Conservation (phyloP, 2,797 vertebrate species). For the Erpetoichthys calabaricus region DNA sequence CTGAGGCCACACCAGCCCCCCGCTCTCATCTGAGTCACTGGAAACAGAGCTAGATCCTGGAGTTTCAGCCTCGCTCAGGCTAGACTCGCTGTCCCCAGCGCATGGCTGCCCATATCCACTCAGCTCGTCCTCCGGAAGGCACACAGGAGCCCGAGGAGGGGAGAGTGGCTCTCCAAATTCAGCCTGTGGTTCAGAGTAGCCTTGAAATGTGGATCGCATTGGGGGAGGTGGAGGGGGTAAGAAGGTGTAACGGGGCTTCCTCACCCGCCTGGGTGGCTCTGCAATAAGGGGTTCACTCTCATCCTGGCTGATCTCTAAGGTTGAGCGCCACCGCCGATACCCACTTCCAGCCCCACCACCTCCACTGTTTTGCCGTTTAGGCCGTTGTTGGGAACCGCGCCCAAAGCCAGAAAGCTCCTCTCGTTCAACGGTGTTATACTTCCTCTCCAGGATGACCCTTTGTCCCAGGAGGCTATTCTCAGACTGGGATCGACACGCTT, state of each 20-base stretch:
- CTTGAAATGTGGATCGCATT: conserved; percentile 24
- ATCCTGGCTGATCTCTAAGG: conserved; percentile 60
- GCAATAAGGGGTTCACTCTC: conserved; percentile 32
- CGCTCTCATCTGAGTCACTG: conserved; percentile 69
- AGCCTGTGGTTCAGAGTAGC: conserved; percentile 28
- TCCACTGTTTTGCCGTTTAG: conserved; percentile 12
- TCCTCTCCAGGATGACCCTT: conserved; percentile 37
- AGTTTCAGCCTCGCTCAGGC: conserved; percentile 59
- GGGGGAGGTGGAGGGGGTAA: conserved; percentile 25
- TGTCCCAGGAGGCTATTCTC: conserved; percentile 63
- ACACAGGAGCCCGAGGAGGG: conserved; percentile 25
- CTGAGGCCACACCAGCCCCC: conserved; percentile 71
- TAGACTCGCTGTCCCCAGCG: conserved; percentile 60
- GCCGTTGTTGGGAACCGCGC: conserved; percentile 19
- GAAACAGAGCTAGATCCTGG: conserved; percentile 59
- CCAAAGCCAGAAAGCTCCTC: conserved; percentile 35
- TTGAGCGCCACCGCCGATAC: conserved; percentile 55
- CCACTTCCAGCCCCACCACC: conserved; percentile 11
- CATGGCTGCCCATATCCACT: conserved; percentile 17
- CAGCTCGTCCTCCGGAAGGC: conserved; percentile 33
- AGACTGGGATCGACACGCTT: conserved; percentile 60
- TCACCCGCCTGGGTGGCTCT: conserved; percentile 24
- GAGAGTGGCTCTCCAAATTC: conserved; percentile 28
- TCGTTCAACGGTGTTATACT: conserved; percentile 54
- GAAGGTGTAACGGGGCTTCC: conserved; percentile 27